A percentile compares a stretch with the other conserved stretches of the same genome.
phyloP scores from a whole-genome alignment of 2,888 invertebrate genomes.

The Mythimna impura region DNA sequence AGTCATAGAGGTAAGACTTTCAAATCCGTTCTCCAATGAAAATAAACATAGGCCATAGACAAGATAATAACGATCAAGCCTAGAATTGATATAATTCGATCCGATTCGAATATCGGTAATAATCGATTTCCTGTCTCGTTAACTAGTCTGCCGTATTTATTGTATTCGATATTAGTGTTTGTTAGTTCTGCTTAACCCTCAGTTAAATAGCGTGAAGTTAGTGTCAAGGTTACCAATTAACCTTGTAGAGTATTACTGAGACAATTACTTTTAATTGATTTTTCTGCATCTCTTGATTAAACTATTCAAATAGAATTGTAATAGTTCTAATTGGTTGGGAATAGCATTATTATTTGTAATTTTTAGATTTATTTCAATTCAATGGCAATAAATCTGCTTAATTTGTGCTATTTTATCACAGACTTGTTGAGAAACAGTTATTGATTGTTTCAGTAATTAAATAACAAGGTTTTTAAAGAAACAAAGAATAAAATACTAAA shows the following conservation, averaged over 20 bases:
- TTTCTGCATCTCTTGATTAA: constrained; percentile 47
- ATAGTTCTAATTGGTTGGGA: constrained; percentile 42
- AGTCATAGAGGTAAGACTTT: constrained; percentile 9
- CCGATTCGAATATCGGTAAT: constrained; percentile 54
- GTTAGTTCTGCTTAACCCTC: constrained; percentile 63
- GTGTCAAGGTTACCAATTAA: constrained; percentile 65
- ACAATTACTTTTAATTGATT: constrained; percentile 63
- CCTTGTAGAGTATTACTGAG: constrained; percentile 60
- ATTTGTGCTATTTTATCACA: neutral
- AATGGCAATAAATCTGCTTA: constrained; percentile 18
- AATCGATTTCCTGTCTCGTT: constrained; percentile 63
- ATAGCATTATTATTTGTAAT: constrained; percentile 35
- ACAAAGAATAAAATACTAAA: neutral
- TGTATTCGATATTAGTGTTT: constrained; percentile 47
- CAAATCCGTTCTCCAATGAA: neutral
- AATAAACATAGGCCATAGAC: constrained; percentile 31
- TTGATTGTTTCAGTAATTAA: neutral
- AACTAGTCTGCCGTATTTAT: constrained; percentile 37
- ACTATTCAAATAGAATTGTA: constrained; percentile 55
- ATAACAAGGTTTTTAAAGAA: constrained; percentile 1
- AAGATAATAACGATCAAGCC: constrained; percentile 14
- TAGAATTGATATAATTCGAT: constrained; percentile 43
- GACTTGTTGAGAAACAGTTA: neutral
- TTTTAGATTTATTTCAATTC: constrained; percentile 37
- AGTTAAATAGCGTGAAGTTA: constrained; percentile 64